These are phyloP conservation scores for Tupiocoris notatus DNA, from an alignment of 2,888 invertebrate species.

Conservation along the genomic window DNA sequence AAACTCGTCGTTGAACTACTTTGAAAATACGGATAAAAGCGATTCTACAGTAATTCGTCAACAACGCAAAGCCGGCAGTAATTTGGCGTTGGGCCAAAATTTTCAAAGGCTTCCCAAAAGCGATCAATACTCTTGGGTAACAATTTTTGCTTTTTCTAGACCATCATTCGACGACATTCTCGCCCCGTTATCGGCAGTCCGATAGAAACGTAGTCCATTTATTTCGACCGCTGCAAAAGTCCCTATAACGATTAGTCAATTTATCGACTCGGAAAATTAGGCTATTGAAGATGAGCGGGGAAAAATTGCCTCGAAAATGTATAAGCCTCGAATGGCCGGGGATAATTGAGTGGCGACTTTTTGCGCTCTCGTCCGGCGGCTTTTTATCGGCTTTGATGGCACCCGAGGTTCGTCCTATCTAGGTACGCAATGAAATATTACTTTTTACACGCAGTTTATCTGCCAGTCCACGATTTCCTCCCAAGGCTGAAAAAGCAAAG, in stretches of 20 bases:
- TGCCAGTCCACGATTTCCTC: not conserved
- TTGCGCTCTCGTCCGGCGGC: not conserved
- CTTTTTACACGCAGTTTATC: not conserved
- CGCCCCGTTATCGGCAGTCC: not conserved
- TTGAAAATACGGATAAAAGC: too few species aligned
- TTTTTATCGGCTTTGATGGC: not conserved
- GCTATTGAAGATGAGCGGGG: constrained; percentile 3
- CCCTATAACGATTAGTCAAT: constrained; percentile 29
- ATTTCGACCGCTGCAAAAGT: not conserved
- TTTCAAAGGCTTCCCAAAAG: constrained; percentile 12
- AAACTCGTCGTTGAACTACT: too few species aligned
- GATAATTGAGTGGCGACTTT: constrained; percentile 13
- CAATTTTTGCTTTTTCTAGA: too few species aligned
- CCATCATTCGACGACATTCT: not conserved
- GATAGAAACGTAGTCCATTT: not conserved
- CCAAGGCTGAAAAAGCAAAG: not conserved
- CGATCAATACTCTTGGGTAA: not conserved
- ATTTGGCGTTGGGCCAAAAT: constrained; percentile 15
- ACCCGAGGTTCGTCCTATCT: not conserved
- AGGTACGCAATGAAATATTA: not conserved
- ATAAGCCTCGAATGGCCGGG: constrained; percentile 15
- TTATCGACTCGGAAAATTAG: constrained; percentile 31
- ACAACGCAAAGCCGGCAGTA: not conserved
- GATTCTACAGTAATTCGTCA: too few species aligned
- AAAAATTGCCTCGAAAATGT: constrained; percentile 1